These are phyloP conservation scores for Gallinago nigripennis DNA, from an alignment of 2,797 vertebrate species.

Conservation along the genomic window DNA sequence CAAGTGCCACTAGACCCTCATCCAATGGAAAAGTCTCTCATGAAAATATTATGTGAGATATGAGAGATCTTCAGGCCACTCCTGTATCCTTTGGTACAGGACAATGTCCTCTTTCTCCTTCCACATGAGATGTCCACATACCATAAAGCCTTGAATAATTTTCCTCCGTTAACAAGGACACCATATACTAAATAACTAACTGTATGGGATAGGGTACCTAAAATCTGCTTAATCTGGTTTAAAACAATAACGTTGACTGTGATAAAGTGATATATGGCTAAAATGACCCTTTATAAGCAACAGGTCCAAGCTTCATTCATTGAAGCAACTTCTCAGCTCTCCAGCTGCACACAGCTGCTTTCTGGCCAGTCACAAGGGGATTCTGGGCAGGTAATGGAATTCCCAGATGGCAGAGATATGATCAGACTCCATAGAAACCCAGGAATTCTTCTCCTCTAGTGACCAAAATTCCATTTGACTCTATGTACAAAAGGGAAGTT, in stretches of 20 bases:
- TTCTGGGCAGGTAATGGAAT: not conserved
- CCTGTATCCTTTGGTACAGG: not conserved
- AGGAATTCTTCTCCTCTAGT: not conserved
- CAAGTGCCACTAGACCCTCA: not conserved
- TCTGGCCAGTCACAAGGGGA: fast-evolving
- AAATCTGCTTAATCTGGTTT: not conserved
- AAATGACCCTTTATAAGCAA: not conserved
- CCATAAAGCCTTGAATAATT: not conserved
- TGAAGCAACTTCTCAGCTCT: not conserved
- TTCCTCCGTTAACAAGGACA: not conserved
- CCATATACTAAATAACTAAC: no score
- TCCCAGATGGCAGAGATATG: not conserved
- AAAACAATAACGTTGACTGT: not conserved
- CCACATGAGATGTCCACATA: not conserved
- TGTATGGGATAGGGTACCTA: not conserved
- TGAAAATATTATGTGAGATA: not conserved
- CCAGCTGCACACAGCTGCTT: not conserved
- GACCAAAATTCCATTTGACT: not conserved
- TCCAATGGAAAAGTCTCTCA: not conserved
- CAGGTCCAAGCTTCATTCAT: not conserved
- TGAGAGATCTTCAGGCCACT: not conserved
- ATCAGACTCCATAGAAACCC: not conserved
- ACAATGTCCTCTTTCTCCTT: not conserved
- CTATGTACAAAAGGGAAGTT: not conserved
- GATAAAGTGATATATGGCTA: not conserved